A percentile compares a stretch with the other conserved stretches of the same genome.
phyloP scores from a whole-genome alignment of 2,888 invertebrate genomes.

The Sarcophaga variegata region DNA sequence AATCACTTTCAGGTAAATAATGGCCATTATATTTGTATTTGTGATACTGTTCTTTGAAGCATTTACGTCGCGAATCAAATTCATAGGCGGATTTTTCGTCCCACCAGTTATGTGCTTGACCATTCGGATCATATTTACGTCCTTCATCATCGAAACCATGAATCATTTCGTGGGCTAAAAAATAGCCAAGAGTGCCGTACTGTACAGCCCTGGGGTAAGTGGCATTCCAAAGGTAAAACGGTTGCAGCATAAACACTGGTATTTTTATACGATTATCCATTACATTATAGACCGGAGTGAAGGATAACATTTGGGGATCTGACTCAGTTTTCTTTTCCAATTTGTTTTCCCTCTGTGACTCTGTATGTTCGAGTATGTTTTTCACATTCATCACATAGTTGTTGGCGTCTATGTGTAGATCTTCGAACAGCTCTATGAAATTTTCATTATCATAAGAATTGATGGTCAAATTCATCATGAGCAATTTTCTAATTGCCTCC shows the following conservation, averaged over 20 bases:
- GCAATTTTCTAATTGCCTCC: conserved; percentile 74
- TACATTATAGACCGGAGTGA: conserved; percentile 75
- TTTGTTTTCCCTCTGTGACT: conserved; percentile 49
- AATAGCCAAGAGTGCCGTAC: conserved; percentile 76
- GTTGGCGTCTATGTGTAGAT: conserved; percentile 68
- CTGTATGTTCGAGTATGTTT: conserved; percentile 68
- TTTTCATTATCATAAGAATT: conserved; percentile 75
- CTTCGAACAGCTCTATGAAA: conserved; percentile 72
- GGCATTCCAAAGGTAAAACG: conserved; percentile 76
- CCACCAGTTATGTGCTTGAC: conserved; percentile 76
- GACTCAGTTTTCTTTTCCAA: conserved; percentile 68
- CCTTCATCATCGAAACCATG: conserved; percentile 79
- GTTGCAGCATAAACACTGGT: conserved; percentile 77
- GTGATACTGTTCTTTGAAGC: conserved; percentile 79
- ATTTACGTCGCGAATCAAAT: conserved; percentile 76
- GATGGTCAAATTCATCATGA: conserved; percentile 75
- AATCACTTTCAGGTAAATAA: conserved; percentile 70
- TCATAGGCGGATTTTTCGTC: conserved; percentile 74
- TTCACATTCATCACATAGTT: conserved; percentile 76
- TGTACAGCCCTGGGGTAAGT: conserved; percentile 77
- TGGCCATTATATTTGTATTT: conserved; percentile 73
- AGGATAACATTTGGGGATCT: conserved; percentile 68
- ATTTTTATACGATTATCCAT: conserved; percentile 76
- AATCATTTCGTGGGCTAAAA: conserved; percentile 78
- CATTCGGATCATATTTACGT: conserved; percentile 74